Percentiles rank a stretch among this genome's conserved stretches.
phyloP scores from a whole-genome alignment of 2,113 vertebrate genomes.

The Peromyscus leucopus region DNA sequence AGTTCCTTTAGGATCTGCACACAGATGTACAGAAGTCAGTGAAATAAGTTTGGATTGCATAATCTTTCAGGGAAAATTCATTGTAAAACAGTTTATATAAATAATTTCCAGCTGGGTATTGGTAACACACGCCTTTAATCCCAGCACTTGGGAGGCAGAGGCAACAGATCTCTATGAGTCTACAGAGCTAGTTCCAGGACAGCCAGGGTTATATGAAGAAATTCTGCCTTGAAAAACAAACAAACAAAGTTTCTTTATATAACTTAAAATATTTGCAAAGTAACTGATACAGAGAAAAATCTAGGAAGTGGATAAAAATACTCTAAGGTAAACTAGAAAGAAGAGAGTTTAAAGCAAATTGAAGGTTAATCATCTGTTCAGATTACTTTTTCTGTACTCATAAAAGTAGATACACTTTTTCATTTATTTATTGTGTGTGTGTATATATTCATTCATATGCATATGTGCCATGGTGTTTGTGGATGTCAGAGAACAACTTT shows the following conservation, averaged over 20 bases:
- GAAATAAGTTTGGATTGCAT: not conserved
- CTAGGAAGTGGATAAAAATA: not conserved
- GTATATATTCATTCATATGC: not conserved
- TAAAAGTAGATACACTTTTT: not conserved
- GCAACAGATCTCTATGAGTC: not conserved
- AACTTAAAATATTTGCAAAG: slow-evolving; percentile 50
- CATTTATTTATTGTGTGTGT: not conserved
- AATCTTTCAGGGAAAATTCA: slow-evolving; percentile 18
- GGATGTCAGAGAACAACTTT: not conserved
- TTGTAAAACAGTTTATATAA: slow-evolving; percentile 47
- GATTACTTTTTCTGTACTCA: slow-evolving; percentile 52
- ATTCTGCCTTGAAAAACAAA: not conserved
- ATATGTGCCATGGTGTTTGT: not conserved
- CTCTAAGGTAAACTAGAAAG: slow-evolving; percentile 20
- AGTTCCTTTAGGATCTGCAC: not conserved
- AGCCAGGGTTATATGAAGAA: not conserved
- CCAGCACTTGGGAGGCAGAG: not conserved
- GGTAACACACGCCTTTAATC: not conserved
- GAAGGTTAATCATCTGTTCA: not conserved
- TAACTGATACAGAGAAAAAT: not conserved
- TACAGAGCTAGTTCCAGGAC: not conserved
- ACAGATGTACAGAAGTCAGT: not conserved
- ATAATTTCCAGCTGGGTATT: not conserved
- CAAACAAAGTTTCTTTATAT: not conserved
- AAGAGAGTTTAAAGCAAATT: not conserved